Evolutionary conservation across 2,888 invertebrate species (phyloP), one percentile per base, ranked within the genome.

Genomic region (Anorthoa munda): DNA sequence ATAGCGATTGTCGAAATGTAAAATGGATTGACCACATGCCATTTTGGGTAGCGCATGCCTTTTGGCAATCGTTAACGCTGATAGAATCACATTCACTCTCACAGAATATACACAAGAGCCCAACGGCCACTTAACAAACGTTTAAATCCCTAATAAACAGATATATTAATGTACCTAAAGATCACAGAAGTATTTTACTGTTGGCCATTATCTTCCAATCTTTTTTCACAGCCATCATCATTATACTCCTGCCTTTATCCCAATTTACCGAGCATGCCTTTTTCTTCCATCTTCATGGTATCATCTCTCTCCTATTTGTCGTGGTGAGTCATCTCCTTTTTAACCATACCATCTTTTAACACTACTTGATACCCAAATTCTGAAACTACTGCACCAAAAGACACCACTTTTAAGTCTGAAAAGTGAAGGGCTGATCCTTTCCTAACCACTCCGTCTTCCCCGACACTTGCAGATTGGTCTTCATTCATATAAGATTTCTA

Each of bases 381-480:
- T 9, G 13, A 4, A 17, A 17, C 12, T 65, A 12, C n/a, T 31
- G 11, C 3, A 17, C 17, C 12, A 64, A 1, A 4, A 21, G 12
- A 0, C 15, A 31, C 12, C 2, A 39, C 26, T 26, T 26, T 26
- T 26, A 26, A 0, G 15, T 18, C 18, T 23, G 5, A 5, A 13
- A 59, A 59, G 66, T 45, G n/a, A 74, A 66, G n/a, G 15, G 48
- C 46, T 53, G 17, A 1, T 48, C 13, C n/a, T 58, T 71, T 71
- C 4, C 17, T 46, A 77, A n/a, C 53, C 13, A 53, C 31, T 78
- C 12, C 53, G 11, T 77, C 53, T 39, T 50, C 17, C 4, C 17
- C 48, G 78, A 76, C 79, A 80, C 31, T 72, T 23, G 65, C 56
- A 81, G 81, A 81, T 81, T 81, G 67, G 46, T 71, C 67, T 66